Base-by-base conservation (phyloP, 2,888 invertebrate genomes). In the Fragum fragum region DNA sequence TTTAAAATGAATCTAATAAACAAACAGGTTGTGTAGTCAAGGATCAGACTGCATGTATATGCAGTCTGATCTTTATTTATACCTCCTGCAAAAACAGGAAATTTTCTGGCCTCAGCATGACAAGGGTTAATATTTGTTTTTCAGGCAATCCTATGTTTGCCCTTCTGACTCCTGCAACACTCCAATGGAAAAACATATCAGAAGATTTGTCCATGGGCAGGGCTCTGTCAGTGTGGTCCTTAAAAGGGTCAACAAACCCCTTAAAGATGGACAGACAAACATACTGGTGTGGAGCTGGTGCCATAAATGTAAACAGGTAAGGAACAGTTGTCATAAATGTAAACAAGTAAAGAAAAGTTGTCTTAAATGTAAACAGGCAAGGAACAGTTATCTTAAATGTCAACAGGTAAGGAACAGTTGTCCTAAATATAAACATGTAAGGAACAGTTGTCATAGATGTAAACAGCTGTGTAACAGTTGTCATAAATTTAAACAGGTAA, bases 281-380 rank as follows among this genome's bases (percentile, higher is more conserved):
- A 96, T 98, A 86, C 96, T 97, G 87, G 97, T 97, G 96, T 98
- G 98, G 98, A 97, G 96, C 80, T 97, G 97, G 95, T 98, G 98
- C 89, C 96, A 96, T 80, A 96, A 96, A 91, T 96, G 96, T 89
- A 93, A 94, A 84, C 92, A 93, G 92, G 95, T 95, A n/a, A n/a
- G n/a, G 98, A 97, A 96, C 80, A 97, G 97, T 95, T 98, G 98
- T 90, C 96, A 96, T 79, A 96, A 96, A 91, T 96, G 96, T n/a
- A n/a, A n/a, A n/a, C n/a, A n/a, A n/a, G n/a, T n/a, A n/a, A n/a
- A n/a, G n/a, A n/a, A n/a, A n/a, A n/a, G n/a, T n/a, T n/a, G n/a
- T n/a, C n/a, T n/a, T n/a, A n/a, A n/a, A n/a, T n/a, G n/a, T 89
- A 93, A 94, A 84, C 92, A 93, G 92, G 95, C 94, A 81, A 57